Evolutionary conservation across 2,888 invertebrate species (phyloP).

Genomic region (Ceraclea dissimilis): DNA sequence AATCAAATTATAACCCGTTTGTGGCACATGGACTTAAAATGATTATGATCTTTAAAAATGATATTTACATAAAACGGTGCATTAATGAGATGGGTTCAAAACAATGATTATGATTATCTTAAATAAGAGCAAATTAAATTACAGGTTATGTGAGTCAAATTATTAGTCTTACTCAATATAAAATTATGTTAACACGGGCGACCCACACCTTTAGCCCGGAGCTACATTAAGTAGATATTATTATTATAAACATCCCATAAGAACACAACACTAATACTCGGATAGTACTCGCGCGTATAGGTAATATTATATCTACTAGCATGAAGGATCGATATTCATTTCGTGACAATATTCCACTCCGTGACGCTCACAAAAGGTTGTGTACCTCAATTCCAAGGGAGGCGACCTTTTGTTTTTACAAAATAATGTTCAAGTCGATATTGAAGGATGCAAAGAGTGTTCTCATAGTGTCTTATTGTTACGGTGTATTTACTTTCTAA

Average conservation of each 20-base stretch:
- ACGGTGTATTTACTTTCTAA: too few relatives aligned
- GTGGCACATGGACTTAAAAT: not conserved
- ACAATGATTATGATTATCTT: constrained; percentile 1
- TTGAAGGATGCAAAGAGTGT: too few relatives aligned
- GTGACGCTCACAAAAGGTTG: constrained; percentile 24
- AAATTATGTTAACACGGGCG: constrained; percentile 3
- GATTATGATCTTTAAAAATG: constrained; percentile 2
- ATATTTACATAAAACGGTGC: constrained; percentile 1
- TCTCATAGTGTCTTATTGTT: too few relatives aligned
- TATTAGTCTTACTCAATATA: constrained; percentile 1
- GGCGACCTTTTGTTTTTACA: constrained; percentile 19
- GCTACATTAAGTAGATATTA: not conserved
- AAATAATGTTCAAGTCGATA: not conserved
- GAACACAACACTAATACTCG: not conserved
- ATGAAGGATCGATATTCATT: not conserved
- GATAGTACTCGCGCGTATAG: not conserved
- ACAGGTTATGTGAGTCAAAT: not conserved
- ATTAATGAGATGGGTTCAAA: not conserved
- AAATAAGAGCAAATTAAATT: constrained; percentile 4
- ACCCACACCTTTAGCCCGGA: constrained; percentile 2
- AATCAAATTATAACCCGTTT: not conserved
- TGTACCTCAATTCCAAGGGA: not conserved
- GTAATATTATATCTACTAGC: too few relatives aligned
- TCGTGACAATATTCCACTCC: constrained; percentile 23
- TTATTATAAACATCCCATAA: not conserved